These are phyloP conservation scores for Dione juno DNA, from an alignment of 2,888 invertebrate species.

Conservation along the genomic window DNA sequence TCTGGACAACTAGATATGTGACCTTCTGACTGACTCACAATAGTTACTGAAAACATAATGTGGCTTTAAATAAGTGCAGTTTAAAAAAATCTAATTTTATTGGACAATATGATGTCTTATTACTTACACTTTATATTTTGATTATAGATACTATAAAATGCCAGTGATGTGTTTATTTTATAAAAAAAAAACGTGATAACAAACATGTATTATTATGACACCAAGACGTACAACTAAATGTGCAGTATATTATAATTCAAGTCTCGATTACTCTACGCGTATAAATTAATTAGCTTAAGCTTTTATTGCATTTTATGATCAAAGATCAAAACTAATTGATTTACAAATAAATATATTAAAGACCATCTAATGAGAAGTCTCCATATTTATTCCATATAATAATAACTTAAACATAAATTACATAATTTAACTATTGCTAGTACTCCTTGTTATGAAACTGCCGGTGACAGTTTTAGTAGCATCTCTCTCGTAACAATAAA, in stretches of 20 bases:
- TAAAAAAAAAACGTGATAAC: too few species aligned
- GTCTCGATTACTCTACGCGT: too few species aligned
- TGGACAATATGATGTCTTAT: not conserved
- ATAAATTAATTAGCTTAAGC: too few species aligned
- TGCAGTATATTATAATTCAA: too few species aligned
- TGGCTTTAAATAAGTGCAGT: not conserved
- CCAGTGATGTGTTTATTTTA: too few species aligned
- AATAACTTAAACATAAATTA: not conserved
- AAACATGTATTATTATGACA: too few species aligned
- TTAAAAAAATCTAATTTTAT: not conserved
- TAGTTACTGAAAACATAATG: not conserved
- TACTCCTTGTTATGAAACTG: not conserved
- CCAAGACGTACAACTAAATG: too few species aligned
- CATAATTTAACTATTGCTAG: not conserved
- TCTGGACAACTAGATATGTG: slow-evolving; percentile 13
- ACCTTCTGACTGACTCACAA: not conserved
- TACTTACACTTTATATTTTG: too few species aligned
- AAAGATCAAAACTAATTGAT: not conserved
- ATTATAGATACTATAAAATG: too few species aligned
- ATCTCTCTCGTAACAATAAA: slow-evolving; percentile 4
- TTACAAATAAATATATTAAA: not conserved
- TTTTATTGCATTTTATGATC: not conserved
- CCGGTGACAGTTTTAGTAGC: not conserved
- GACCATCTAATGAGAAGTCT: not conserved
- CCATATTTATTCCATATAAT: not conserved